Evolutionary conservation across 2,113 vertebrate species (phyloP).

Genomic region (Ciconia boyciana): DNA sequence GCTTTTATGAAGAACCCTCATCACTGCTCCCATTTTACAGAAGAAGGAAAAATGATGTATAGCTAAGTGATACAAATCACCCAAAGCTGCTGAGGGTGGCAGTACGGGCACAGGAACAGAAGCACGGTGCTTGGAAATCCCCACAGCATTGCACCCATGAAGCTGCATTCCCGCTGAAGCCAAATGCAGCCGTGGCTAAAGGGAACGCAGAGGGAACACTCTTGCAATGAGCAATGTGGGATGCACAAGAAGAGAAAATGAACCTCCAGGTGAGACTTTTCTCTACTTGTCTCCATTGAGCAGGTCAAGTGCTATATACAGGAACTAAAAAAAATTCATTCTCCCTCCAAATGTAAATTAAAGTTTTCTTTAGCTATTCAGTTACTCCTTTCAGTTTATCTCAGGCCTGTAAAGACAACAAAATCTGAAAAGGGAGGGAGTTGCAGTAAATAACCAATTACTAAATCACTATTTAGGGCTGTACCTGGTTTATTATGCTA

Average conservation of each 20-base stretch:
- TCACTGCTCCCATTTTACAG: neutral
- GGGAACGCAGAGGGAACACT: neutral
- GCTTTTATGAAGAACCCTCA: neutral
- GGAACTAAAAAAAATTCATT: neutral
- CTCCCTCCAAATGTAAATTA: neutral
- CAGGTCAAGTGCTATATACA: neutral
- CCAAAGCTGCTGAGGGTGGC: neutral
- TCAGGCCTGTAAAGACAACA: neutral
- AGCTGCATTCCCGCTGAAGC: neutral
- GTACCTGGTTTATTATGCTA: neutral
- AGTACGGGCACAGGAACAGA: neutral
- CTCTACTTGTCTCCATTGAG: neutral
- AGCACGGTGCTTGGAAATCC: neutral
- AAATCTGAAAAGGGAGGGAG: neutral
- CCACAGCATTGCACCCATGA: neutral
- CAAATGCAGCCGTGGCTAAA: accelerated
- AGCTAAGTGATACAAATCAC: neutral
- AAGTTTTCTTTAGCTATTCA: neutral
- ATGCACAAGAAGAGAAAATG: neutral
- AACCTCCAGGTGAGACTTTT: neutral
- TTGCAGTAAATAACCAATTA: neutral
- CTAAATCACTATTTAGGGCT: neutral
- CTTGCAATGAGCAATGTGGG: neutral
- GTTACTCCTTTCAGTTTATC: neutral
- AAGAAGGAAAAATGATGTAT: neutral